Percentiles rank a stretch among this genome's conserved stretches.
Evolutionary conservation across 2,113 vertebrate species (phyloP).

Genomic region (Zapornia atra): DNA sequence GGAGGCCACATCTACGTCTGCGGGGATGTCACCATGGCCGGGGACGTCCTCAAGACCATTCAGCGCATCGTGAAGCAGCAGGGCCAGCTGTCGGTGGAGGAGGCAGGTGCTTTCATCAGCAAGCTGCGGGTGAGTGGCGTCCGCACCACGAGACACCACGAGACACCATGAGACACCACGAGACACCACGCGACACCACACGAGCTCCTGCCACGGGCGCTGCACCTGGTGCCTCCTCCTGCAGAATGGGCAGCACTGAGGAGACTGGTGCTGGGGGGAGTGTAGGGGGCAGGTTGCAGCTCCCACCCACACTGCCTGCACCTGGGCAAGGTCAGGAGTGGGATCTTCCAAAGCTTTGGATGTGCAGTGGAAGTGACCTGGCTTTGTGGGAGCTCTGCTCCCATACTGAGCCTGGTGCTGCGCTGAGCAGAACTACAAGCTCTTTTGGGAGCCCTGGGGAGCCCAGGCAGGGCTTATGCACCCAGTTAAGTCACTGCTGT

Average conservation of each 20-base stretch:
- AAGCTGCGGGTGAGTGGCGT: conserved; percentile 85
- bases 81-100: conserved; percentile 87
- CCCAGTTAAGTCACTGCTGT: rapidly evolving
- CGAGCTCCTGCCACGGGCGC: neutral
- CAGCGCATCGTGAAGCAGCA: conserved; percentile 90
- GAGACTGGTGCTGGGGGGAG: neutral
- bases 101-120: conserved; percentile 92
- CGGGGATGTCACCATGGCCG: conserved; percentile 96
- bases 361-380: neutral
- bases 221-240: neutral
- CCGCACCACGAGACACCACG: rapidly evolving
- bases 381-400: neutral
- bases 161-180: rapidly evolving
- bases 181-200: rapidly evolving
- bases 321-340: rapidly evolving
- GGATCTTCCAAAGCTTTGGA: neutral
- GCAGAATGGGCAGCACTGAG: rapidly evolving
- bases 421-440: rapidly evolving
- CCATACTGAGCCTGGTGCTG: neutral
- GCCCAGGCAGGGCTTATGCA: neutral
- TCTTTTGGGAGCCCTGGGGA: neutral
- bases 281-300: neutral
- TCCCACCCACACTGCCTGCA: neutral
- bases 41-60: conserved; percentile 93
- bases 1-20: conserved; percentile 96